phyloP scores from a whole-genome alignment of 2,888 invertebrate species.

The Diplolepis rosae region DNA sequence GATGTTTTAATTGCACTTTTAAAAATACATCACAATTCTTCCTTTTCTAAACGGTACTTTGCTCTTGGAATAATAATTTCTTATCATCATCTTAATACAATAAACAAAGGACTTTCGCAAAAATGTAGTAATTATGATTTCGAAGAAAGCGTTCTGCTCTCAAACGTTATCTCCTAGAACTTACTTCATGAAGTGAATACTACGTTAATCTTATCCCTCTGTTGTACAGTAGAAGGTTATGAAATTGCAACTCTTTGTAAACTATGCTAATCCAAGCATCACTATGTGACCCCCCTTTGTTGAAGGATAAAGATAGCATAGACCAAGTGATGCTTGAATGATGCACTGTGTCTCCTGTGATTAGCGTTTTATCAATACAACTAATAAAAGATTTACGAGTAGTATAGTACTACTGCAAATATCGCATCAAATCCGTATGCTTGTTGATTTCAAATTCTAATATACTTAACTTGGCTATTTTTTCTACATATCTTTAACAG shows the following conservation, averaged over 20 bases:
- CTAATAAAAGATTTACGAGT: neutral
- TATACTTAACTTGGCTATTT: neutral
- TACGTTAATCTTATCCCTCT: neutral
- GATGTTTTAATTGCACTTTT: neutral
- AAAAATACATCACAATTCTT: neutral
- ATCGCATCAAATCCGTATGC: neutral
- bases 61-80: constrained; percentile 16
- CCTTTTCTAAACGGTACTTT: neutral
- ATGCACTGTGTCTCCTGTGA: neutral
- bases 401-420: neutral
- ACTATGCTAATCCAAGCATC: constrained; percentile 26
- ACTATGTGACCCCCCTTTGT: constrained; percentile 16
- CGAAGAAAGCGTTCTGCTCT: neutral
- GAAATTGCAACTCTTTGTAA: constrained; percentile 16
- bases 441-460: neutral
- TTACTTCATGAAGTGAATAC: neutral
- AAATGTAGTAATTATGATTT: neutral
- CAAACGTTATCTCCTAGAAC: neutral
- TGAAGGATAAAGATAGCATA: constrained; percentile 16
- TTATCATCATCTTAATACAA: neutral
- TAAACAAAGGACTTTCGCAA: constrained; percentile 6
- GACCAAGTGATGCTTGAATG: constrained; percentile 27
- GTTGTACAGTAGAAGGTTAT: neutral
- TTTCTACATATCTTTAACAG: neutral
- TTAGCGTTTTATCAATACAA: constrained; percentile 1